Evolutionary conservation across 2,888 invertebrate genomes (phyloP).

Genomic region (Oxytorus armatus): DNA sequence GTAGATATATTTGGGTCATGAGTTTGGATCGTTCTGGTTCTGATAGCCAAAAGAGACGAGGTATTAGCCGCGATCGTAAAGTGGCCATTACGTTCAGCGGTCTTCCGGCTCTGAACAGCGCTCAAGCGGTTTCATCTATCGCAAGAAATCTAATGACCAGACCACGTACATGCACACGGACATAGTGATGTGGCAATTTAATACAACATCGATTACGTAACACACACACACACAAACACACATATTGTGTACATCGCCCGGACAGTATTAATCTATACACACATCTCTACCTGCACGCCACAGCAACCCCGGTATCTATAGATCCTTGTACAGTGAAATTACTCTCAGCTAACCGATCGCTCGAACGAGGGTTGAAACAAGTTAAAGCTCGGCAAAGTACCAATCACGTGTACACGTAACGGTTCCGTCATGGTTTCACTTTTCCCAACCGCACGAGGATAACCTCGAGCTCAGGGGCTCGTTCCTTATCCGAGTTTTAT

Average conservation of each 20-base stretch:
- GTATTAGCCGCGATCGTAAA: conserved; percentile 56
- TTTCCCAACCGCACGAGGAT: not conserved
- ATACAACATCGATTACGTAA: conserved; percentile 6
- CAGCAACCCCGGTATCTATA: not conserved
- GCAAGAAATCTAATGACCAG: conserved; percentile 54
- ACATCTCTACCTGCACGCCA: too few species aligned
- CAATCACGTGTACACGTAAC: conserved; percentile 26
- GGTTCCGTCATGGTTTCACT: conserved; percentile 8
- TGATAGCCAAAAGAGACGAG: conserved; percentile 25
- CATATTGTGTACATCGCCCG: not conserved
- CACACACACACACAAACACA: not conserved
- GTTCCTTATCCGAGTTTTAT: too few species aligned
- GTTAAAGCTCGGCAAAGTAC: conserved; percentile 29
- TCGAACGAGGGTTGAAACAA: not conserved
- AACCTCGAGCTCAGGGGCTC: not conserved
- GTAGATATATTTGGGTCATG: conserved; percentile 33
- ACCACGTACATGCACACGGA: conserved; percentile 10
- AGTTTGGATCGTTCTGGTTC: conserved; percentile 12
- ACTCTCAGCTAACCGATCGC: conserved; percentile 1
- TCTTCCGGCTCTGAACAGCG: conserved; percentile 35
- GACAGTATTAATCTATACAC: not conserved
- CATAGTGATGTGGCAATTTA: conserved; percentile 2
- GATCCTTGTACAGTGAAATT: conserved; percentile 12
- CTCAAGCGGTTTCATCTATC: conserved; percentile 43
- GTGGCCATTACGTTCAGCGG: conserved; percentile 32